These are phyloP conservation scores for Argyresthia albistria DNA, from an alignment of 2,888 invertebrate genomes.

Conservation along the genomic window DNA sequence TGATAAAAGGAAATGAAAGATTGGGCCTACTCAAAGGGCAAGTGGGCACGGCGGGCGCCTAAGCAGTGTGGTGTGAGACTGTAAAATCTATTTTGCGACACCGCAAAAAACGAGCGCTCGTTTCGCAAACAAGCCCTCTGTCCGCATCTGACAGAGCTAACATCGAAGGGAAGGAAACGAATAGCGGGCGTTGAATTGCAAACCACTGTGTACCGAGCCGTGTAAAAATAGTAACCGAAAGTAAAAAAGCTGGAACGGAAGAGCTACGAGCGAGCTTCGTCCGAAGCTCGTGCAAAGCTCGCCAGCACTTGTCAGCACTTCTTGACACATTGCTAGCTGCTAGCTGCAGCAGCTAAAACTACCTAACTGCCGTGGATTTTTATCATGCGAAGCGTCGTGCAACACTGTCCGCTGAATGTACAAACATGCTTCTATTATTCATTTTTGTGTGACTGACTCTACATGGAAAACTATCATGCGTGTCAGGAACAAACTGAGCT, in stretches of 20 bases:
- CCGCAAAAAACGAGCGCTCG: background rate
- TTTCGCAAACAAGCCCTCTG: slow-evolving; percentile 12
- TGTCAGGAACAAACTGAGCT: slow-evolving; percentile 34
- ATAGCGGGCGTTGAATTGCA: slow-evolving; percentile 44
- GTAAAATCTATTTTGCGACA: background rate
- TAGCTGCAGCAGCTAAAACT: slow-evolving; percentile 22
- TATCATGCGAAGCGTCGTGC: slow-evolving; percentile 7
- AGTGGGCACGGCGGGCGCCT: no score
- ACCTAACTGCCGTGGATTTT: slow-evolving; percentile 25
- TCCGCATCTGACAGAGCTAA: slow-evolving; percentile 42
- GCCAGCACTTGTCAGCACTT: slow-evolving; percentile 28
- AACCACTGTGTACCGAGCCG: slow-evolving; percentile 28
- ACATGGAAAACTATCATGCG: slow-evolving; percentile 21
- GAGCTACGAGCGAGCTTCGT: slow-evolving; percentile 1
- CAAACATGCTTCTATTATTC: slow-evolving; percentile 44
- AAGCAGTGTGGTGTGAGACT: no score
- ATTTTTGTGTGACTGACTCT: slow-evolving; percentile 16
- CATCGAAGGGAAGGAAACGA: slow-evolving; percentile 41
- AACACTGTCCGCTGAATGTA: slow-evolving; percentile 23
- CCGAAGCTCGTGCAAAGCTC: background rate
- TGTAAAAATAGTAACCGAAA: slow-evolving; percentile 10
- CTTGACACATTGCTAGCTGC: slow-evolving; percentile 27
- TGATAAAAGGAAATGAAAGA: no score
- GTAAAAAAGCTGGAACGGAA: slow-evolving; percentile 22
- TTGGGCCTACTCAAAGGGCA: no score